Percentiles rank a stretch among this genome's conserved stretches.
Conservation (phyloP, 2,888 invertebrate species). For the Thera britannica region DNA sequence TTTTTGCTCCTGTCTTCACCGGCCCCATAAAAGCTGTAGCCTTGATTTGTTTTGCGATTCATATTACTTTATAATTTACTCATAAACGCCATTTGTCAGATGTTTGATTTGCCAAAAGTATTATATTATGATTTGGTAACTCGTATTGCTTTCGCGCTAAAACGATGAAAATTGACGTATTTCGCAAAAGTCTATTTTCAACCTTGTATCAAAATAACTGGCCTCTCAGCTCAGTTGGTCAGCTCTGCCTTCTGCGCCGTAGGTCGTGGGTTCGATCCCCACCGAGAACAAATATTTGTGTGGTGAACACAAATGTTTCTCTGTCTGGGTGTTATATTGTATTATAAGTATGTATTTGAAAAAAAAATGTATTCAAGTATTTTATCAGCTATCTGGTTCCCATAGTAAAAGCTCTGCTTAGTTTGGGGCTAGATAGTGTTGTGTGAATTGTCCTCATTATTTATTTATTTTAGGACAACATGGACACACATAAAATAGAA, state of each 20-base stretch:
- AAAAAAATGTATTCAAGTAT: too few species aligned
- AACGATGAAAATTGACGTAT: background rate
- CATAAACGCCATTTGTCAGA: conserved; percentile 19
- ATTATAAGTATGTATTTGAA: too few species aligned
- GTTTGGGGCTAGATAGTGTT: too few species aligned
- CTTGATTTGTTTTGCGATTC: conserved; percentile 48
- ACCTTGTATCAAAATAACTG: background rate
- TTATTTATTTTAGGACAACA: conserved; percentile 87
- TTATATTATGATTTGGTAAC: background rate
- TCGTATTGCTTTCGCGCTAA: conserved; percentile 23
- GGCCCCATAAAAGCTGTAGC: conserved; percentile 67
- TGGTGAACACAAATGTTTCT: too few species aligned
- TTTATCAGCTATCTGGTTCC: too few species aligned
- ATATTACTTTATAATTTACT: conserved; percentile 26
- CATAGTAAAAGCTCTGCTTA: too few species aligned
- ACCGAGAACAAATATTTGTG: too few species aligned
- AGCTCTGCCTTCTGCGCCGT: too few species aligned
- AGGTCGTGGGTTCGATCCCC: too few species aligned
- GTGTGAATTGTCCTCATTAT: too few species aligned
- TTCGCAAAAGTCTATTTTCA: conserved; percentile 12
- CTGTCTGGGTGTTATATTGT: too few species aligned
- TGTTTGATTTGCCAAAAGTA: background rate
- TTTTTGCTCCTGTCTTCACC: conserved; percentile 77
- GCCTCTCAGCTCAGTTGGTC: too few species aligned
- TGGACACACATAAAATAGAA: conserved; percentile 87